A percentile compares a stretch with the other conserved stretches of the same genome.
Evolutionary conservation across 2,888 invertebrate species (phyloP).

Genomic region (Meiosimyza platycephala): DNA sequence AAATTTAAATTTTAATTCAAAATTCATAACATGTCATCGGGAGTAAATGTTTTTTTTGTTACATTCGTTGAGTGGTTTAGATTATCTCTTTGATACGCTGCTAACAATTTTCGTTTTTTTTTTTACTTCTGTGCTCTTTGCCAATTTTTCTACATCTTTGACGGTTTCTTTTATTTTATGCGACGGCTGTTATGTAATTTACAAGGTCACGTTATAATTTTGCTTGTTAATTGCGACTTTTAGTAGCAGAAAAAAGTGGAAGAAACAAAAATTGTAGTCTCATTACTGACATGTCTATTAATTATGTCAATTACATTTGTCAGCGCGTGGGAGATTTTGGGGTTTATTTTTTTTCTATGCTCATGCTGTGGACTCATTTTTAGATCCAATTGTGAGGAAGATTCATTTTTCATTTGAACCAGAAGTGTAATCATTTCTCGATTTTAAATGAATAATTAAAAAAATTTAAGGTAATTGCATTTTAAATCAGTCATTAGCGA

Average conservation of each 20-base stretch:
- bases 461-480: too few relatives aligned
- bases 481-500: too few relatives aligned
- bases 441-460: too few relatives aligned
- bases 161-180: not conserved
- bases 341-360: not conserved
- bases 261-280: not conserved
- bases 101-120: not conserved
- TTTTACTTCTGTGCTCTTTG: not conserved
- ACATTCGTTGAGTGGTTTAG: not conserved
- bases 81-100: not conserved
- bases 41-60: not conserved
- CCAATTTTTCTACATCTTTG: slow-evolving; percentile 8
- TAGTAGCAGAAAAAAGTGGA: slow-evolving; percentile 26
- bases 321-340: not conserved
- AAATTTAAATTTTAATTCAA: slow-evolving; percentile 7
- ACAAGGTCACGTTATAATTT: slow-evolving; percentile 51
- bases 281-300: not conserved
- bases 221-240: slow-evolving; percentile 44
- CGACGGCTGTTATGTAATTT: slow-evolving; percentile 36
- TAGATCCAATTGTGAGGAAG: not conserved
- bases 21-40: not conserved
- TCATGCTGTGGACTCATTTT: too few relatives aligned
- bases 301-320: not conserved
- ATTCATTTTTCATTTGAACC: not conserved
- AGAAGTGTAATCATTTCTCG: not conserved